Evolutionary conservation across 2,888 invertebrate genomes (phyloP).

Genomic region (Apomyelois bistriatella): DNA sequence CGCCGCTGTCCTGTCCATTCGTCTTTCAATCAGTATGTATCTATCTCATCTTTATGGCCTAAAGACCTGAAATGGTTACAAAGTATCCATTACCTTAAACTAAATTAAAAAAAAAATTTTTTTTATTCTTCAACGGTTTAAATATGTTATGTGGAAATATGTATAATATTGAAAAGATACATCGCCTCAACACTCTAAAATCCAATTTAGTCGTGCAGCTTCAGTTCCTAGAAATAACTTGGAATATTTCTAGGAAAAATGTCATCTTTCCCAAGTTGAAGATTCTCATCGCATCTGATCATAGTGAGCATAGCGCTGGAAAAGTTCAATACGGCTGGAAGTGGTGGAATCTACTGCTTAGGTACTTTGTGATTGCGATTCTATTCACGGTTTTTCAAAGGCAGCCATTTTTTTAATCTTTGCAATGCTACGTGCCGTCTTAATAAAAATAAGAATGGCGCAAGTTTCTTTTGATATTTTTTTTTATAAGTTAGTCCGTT

Average conservation of each 20-base stretch:
- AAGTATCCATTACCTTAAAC: no score
- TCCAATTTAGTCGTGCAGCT: neutral
- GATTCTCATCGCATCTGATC: neutral
- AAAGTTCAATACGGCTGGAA: neutral
- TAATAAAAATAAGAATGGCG: no score
- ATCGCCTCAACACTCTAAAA: neutral
- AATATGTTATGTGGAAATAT: neutral
- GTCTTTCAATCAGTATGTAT: no score
- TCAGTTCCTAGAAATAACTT: neutral
- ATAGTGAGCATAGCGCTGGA: neutral
- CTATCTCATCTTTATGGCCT: no score
- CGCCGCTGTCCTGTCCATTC: no score
- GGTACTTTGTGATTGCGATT: neutral
- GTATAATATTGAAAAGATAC: neutral
- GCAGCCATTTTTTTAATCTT: neutral
- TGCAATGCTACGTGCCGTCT: neutral
- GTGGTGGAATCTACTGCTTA: neutral
- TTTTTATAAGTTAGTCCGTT: no score
- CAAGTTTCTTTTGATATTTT: no score
- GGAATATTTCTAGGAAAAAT: constrained; percentile 3
- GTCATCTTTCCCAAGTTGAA: neutral
- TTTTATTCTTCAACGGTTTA: no score
- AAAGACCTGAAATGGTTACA: no score
- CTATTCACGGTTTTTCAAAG: neutral
- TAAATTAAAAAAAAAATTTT: no score